Percentiles rank a stretch among this genome's conserved stretches.
phyloP scores from a whole-genome alignment of 2,113 vertebrate species.

The Limanda limanda region DNA sequence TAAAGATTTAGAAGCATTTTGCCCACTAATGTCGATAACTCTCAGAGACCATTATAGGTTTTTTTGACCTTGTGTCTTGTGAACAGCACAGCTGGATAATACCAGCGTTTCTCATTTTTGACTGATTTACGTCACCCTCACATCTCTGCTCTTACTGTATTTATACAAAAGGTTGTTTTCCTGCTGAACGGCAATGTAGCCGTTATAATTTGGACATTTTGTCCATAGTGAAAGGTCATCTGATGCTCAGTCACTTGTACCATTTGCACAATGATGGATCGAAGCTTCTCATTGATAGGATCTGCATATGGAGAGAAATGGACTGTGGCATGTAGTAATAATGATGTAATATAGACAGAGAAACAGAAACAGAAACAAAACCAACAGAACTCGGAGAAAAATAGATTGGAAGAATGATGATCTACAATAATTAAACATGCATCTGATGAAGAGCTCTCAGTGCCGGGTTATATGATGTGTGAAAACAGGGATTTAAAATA shows the following conservation, averaged over 20 bases:
- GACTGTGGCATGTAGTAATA: background rate
- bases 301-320: background rate
- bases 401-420: background rate
- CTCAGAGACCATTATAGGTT: constrained; percentile 73
- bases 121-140: constrained; percentile 33
- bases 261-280: constrained; percentile 23
- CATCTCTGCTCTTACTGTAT: background rate
- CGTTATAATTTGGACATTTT: constrained; percentile 9
- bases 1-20: constrained; percentile 84
- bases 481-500: background rate
- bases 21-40: constrained; percentile 77
- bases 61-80: constrained; percentile 67
- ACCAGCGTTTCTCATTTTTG: constrained; percentile 2
- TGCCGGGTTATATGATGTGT: background rate
- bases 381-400: background rate
- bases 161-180: background rate
- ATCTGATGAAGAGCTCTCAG: background rate
- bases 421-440: background rate
- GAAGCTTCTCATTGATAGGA: constrained; percentile 26
- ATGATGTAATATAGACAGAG: background rate
- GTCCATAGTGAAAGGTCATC: constrained; percentile 25
- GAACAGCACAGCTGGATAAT: constrained; percentile 61
- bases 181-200: background rate
- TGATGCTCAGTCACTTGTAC: constrained; percentile 12
- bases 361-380: background rate